Conservation (phyloP, 2,888 invertebrate species). For the Mactromeris polynyma region DNA sequence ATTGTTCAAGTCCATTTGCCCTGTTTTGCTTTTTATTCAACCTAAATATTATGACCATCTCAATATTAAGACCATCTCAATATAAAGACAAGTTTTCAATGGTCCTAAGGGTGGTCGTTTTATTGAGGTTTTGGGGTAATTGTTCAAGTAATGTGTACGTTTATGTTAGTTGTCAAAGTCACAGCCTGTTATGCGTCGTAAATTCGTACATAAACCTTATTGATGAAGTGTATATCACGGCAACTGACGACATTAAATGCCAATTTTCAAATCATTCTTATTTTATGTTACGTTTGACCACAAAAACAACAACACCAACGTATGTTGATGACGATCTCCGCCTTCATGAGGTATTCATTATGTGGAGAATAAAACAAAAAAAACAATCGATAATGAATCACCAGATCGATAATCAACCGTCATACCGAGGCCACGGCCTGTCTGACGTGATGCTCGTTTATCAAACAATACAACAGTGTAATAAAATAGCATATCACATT, state of each 20-base stretch:
- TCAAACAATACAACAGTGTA: not conserved
- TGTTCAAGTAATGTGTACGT: too few species aligned
- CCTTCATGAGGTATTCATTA: not conserved
- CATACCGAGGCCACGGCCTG: not conserved
- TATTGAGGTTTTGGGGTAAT: too few species aligned
- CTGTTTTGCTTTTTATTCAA: too few species aligned
- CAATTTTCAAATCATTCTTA: not conserved
- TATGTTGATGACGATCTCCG: not conserved
- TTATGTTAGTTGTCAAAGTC: too few species aligned
- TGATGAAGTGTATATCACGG: too few species aligned
- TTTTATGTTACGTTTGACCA: not conserved
- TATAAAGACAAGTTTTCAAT: too few species aligned
- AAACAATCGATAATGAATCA: not conserved
- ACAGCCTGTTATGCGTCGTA: too few species aligned
- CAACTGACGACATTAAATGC: not conserved
- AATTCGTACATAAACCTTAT: too few species aligned
- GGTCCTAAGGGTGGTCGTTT: too few species aligned
- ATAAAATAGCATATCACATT: not conserved
- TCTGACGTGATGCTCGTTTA: not conserved
- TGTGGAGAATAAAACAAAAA: not conserved
- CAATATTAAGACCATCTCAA: too few species aligned
- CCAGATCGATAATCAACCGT: conserved; percentile 2
- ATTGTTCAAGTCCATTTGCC: too few species aligned
- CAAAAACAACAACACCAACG: conserved; percentile 5
- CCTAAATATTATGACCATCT: too few species aligned